Evolutionary conservation across 1,140 invertebrate genomes (phyloP).

Genomic region (Euura saliciscinereae): DNA sequence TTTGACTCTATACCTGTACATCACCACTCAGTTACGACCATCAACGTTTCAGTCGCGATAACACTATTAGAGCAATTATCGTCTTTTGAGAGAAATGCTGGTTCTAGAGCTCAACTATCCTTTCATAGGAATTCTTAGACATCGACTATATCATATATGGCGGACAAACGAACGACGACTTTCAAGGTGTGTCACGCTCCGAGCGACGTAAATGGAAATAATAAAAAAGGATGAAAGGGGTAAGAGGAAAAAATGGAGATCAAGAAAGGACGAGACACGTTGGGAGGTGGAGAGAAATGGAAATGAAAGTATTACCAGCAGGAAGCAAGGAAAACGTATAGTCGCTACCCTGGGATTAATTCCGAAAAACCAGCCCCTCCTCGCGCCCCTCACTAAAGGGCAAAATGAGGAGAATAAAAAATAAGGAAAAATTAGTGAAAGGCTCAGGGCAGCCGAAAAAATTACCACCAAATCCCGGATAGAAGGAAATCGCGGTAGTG

Average conservation of each 20-base stretch:
- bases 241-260: slow-evolving; percentile 7
- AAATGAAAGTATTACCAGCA: slow-evolving; percentile 40
- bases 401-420: slow-evolving; percentile 10
- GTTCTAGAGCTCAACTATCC: too few species aligned
- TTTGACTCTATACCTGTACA: too few species aligned
- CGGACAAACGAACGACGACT: too few species aligned
- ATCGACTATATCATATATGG: neutral
- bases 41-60: too few species aligned
- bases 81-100: too few species aligned
- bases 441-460: too few species aligned
- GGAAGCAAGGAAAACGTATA: slow-evolving; percentile 32
- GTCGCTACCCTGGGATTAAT: slow-evolving; percentile 23
- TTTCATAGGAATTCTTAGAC: neutral
- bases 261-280: slow-evolving; percentile 23
- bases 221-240: neutral
- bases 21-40: too few species aligned
- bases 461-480: too few species aligned
- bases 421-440: neutral
- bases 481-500: too few species aligned
- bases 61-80: too few species aligned
- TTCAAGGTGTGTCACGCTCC: too few species aligned
- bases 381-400: neutral
- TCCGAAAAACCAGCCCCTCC: slow-evolving; percentile 4
- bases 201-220: too few species aligned
- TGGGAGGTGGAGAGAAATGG: slow-evolving; percentile 24